Evolutionary conservation across 2,888 invertebrate species (phyloP).

Genomic region (Rhagium mordax): DNA sequence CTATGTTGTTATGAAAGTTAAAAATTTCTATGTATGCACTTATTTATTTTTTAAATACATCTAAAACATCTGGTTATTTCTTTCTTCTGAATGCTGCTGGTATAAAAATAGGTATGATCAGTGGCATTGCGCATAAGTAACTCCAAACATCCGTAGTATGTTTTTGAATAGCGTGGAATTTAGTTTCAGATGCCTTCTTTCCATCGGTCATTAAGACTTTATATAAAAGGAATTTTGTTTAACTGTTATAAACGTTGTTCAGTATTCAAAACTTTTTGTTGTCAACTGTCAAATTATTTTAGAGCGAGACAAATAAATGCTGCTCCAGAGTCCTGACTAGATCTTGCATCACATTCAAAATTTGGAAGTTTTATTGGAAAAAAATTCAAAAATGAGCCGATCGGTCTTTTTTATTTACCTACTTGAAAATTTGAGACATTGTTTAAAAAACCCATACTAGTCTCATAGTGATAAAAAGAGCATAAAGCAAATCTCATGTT

Average conservation of each 20-base stretch:
- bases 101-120: slow-evolving; percentile 43
- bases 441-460: too few species aligned
- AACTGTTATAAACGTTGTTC: background rate
- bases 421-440: too few species aligned
- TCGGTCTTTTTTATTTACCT: too few species aligned
- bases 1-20: slow-evolving; percentile 36
- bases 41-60: slow-evolving; percentile 47
- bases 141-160: slow-evolving; percentile 42
- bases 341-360: too few species aligned
- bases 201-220: background rate
- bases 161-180: background rate
- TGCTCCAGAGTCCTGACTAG: too few species aligned
- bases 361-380: too few species aligned
- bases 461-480: too few species aligned
- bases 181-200: background rate
- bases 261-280: background rate
- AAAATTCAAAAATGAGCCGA: too few species aligned
- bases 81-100: slow-evolving; percentile 46
- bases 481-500: too few species aligned
- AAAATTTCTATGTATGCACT: slow-evolving; percentile 24
- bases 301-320: background rate
- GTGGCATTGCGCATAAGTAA: slow-evolving; percentile 46
- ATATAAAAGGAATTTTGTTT: background rate
- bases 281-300: background rate
- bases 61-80: slow-evolving; percentile 40